Base-by-base conservation (phyloP, 2,888 invertebrate genomes). In the Himalopsyche anomala region DNA sequence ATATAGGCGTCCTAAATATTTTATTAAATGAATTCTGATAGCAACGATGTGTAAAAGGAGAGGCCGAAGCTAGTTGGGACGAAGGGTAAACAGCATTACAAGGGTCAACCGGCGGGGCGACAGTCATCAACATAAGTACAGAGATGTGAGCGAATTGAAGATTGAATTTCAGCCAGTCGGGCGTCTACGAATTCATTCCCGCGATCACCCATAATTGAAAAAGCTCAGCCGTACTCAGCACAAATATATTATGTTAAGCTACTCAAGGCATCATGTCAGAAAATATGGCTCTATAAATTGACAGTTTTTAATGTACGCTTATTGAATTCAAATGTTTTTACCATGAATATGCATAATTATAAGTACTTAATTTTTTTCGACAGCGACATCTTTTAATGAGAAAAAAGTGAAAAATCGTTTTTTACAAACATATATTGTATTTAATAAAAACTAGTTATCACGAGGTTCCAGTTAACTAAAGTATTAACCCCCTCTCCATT, bases 11-110 rank as follows among this genome's bases (percentile, higher is more conserved):
- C 83, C 85, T 86, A 84, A 86, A 86, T 86, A 86, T 87, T 87
- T 86, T 86, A 87, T 86, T 85, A 86, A 87, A 86, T 85, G 87
- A 86, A 85, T 86, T 82, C 87, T 55, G 83, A 86, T 85, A 81
- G 86, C 81, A 84, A 86, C 86, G 86, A 87, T 69, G 87, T 87
- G 87, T 85, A 83, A 86, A 80, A 74, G 85, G 54, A 80, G 40
- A 55, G 85, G n/a, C 55, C 54, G 62, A 62, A 74, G 85, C 74
- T 36, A 84, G 83, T 55, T 81, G 81, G 79, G 42, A 51, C 62
- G 80, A 45, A 81, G 85, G 85, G 84, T 82, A 87, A 87, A 87
- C 80, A 87, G 85, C 83, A 87, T 87, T 87, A 84, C 87, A 84
- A 87, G 84, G 86, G 86, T 86, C 87, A 81, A 79, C 74, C 69